Evolutionary conservation across 1,140 invertebrate species (phyloP), one percentile per base, ranked within the genome.

Genomic region (Drosophila sp.): DNA sequence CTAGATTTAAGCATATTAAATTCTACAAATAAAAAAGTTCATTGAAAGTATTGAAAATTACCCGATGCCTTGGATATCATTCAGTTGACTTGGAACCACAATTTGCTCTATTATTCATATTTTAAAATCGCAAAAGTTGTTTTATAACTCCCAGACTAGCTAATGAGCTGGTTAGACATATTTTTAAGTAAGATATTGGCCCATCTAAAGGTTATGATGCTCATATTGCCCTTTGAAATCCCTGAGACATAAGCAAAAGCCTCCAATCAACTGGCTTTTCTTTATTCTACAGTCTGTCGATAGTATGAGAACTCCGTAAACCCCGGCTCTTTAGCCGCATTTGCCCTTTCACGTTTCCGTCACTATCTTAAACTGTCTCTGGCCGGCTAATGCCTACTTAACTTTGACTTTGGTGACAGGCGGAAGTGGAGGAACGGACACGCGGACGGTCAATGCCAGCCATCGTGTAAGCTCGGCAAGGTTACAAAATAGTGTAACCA

Each of bases 381-480:
- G 44, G 44, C 23, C 17, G 68, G 72, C 82, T 85, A 79, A 85
- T 86, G 63, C 82, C 83, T 79, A 70, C 82, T 86, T 86, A 86
- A 87, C 82, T 86, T 86, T 86, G 82, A 86, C 82, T 87, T 86
- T 86, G 82, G 75, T 79, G 76, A 87, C 79, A 79, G 68, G 82
- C 70, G 73, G 63, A 67, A 38, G 35, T 47, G 17, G 41, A n/a
- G 1, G 5, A 1, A 17, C 3, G n/a, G 3, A 6, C 41, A n/a
- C 5, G 17, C 4, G 41, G 41, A 17, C 41, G 44, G 44, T 86
- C 82, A 86, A 79, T 82, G 81, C 76, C 80, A 66, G 23, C 63
- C 65, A 69, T 70, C 72, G 44, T 65, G 73, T 66, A 40, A 40
- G 41, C 58, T 44, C n/a, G 38, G 44, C 70, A 84, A 80, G 80